Conservation (phyloP, 2,888 invertebrate species). For the Pristionchus maxplancki region DNA sequence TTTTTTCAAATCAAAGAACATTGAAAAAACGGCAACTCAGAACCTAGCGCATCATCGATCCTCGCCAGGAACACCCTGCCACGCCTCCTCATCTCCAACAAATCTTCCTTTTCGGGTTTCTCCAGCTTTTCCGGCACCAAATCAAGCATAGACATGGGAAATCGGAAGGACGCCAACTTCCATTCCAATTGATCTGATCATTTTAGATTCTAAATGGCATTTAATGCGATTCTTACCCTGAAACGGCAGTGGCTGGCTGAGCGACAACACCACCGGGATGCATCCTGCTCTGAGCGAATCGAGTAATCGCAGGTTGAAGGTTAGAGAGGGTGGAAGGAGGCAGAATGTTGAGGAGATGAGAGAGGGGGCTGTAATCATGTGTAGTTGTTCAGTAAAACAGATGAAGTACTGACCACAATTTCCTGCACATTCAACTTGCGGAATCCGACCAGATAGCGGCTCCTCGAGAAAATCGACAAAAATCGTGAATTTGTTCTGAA, state of each 20-base stretch:
- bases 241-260: not conserved
- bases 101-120: not conserved
- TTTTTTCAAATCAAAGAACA: not conserved
- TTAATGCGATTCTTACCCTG: not conserved
- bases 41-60: constrained; percentile 26
- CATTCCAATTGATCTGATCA: constrained; percentile 4
- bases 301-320: not conserved
- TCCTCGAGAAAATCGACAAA: not conserved
- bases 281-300: not conserved
- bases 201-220: no score
- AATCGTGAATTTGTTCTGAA: not conserved
- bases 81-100: constrained; percentile 22
- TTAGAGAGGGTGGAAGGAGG: not conserved
- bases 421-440: not conserved
- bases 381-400: not conserved
- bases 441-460: not conserved
- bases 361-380: not conserved
- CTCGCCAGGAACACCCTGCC: constrained; percentile 38
- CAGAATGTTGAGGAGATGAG: not conserved
- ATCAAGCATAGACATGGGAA: not conserved
- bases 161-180: not conserved
- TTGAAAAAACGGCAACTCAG: not conserved
- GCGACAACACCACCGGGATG: not conserved
- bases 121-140: not conserved
- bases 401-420: not conserved